These are phyloP conservation scores for Gryllus longicercus DNA, from an alignment of 2,888 invertebrate genomes.

Conservation along the genomic window DNA sequence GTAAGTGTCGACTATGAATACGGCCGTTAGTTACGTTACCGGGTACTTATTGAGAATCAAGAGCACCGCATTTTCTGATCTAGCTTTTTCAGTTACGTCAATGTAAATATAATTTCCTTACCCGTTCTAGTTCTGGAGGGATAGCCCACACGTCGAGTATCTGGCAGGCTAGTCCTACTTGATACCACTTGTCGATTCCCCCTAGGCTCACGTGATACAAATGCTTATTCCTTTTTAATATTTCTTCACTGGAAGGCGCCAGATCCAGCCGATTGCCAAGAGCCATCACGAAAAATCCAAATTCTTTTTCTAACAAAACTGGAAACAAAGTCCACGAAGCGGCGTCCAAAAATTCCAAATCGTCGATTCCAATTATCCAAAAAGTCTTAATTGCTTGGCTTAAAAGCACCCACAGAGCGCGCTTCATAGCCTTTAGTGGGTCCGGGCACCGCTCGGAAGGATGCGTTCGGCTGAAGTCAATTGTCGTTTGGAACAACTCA, in stretches of 20 bases:
- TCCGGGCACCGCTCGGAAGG: neutral
- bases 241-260: neutral
- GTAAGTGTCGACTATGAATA: too few species aligned
- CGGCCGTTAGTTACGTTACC: too few species aligned
- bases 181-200: slow-evolving; percentile 58
- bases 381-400: slow-evolving; percentile 41
- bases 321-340: slow-evolving; percentile 45
- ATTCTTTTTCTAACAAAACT: slow-evolving; percentile 40
- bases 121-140: slow-evolving; percentile 60
- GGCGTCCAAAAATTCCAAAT: slow-evolving; percentile 53
- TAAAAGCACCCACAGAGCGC: neutral
- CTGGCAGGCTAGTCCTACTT: slow-evolving; percentile 61
- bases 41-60: too few species aligned
- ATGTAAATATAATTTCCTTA: neutral
- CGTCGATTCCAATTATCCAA: slow-evolving; percentile 56
- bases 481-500: neutral
- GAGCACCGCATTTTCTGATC: too few species aligned
- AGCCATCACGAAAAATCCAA: slow-evolving; percentile 49
- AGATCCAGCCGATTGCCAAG: slow-evolving; percentile 38
- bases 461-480: neutral
- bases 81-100: neutral
- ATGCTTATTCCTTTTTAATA: neutral
- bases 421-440: neutral
- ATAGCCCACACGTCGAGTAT: slow-evolving; percentile 60
- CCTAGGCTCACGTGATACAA: slow-evolving; percentile 44